These are phyloP conservation scores for Pomatorhinus ruficollis DNA, from an alignment of 2,113 vertebrate genomes.

Conservation along the genomic window DNA sequence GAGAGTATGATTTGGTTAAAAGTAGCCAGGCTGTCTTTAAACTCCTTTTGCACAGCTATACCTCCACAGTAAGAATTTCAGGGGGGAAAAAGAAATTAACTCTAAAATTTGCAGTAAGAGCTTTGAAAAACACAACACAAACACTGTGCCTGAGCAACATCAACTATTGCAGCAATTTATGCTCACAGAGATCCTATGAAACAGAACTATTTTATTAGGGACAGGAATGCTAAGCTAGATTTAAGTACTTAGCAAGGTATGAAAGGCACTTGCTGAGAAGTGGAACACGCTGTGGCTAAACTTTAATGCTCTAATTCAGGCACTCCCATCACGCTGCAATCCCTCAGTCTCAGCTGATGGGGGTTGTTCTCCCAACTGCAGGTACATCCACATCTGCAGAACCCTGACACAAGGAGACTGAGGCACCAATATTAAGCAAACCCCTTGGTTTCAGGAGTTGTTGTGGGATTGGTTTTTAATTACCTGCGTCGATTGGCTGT, in stretches of 20 bases:
- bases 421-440: background rate
- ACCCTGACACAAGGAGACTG: background rate
- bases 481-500: conserved; percentile 62
- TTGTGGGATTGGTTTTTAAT: background rate
- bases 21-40: background rate
- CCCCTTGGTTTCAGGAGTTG: conserved; percentile 69
- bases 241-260: conserved; percentile 35
- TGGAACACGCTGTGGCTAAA: background rate
- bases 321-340: background rate
- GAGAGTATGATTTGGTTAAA: background rate
- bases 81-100: background rate
- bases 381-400: background rate
- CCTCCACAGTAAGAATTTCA: background rate
- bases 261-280: conserved; percentile 27
- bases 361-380: background rate
- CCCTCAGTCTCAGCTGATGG: background rate
- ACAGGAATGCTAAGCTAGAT: conserved; percentile 33
- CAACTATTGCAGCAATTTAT: background rate
- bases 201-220: background rate
- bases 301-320: background rate
- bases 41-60: background rate
- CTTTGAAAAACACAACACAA: background rate
- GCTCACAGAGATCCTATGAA: background rate
- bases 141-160: background rate
- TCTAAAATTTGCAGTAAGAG: background rate